Evolutionary conservation across 2,888 invertebrate genomes (phyloP).

Genomic region (Eucera pruinosa): DNA sequence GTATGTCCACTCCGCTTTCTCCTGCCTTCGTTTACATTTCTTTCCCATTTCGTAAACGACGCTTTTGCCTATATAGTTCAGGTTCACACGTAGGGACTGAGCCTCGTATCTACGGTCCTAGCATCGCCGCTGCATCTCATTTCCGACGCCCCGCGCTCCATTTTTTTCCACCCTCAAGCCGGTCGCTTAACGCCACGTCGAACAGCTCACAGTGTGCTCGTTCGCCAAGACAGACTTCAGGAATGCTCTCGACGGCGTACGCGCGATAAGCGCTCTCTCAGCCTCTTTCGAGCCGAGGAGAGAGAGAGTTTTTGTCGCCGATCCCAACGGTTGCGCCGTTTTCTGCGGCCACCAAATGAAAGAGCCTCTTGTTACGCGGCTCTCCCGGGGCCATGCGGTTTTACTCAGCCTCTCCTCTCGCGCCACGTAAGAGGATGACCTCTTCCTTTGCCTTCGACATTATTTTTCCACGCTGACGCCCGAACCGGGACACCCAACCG

Average conservation of each 20-base stretch:
- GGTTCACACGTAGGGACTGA: not conserved
- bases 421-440: not conserved
- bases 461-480: not conserved
- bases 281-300: slow-evolving; percentile 2
- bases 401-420: slow-evolving; percentile 26
- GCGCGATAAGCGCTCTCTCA: slow-evolving; percentile 35
- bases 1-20: not conserved
- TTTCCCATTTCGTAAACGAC: slow-evolving; percentile 43
- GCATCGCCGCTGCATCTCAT: slow-evolving; percentile 7
- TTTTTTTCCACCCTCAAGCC: not conserved
- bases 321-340: slow-evolving; percentile 4
- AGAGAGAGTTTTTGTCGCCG: slow-evolving; percentile 44
- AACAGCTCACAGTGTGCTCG: not conserved
- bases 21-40: slow-evolving; percentile 40
- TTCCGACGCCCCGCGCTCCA: slow-evolving; percentile 13
- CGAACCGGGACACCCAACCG: slow-evolving; percentile 16
- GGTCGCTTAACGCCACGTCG: not conserved
- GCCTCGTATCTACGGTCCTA: not conserved
- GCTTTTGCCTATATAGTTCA: not conserved
- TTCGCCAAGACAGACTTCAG: slow-evolving; percentile 24
- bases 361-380: slow-evolving; percentile 78
- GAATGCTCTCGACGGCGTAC: slow-evolving; percentile 24
- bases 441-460: not conserved
- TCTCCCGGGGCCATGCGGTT: slow-evolving; percentile 53
- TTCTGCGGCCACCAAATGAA: slow-evolving; percentile 73